phyloP scores from a whole-genome alignment of 2,797 vertebrate genomes.

The Pelochelys cantorii region DNA sequence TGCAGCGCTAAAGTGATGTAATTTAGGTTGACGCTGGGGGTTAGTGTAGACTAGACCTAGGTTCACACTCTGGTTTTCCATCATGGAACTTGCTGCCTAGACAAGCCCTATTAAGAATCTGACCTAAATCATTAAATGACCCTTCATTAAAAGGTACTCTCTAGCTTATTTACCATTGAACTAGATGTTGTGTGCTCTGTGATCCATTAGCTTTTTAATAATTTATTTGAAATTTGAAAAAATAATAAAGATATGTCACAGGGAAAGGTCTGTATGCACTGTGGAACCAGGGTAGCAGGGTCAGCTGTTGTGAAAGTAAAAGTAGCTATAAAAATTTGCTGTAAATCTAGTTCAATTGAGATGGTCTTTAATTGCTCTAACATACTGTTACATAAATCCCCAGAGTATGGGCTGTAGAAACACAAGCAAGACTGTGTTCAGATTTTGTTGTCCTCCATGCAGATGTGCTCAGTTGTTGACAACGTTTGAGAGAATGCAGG shows the following conservation, averaged over 20 bases:
- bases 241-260: accelerated
- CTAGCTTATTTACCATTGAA: background rate
- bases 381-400: background rate
- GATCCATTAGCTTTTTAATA: background rate
- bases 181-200: accelerated
- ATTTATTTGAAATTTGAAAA: background rate
- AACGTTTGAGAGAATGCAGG: slow-evolving; percentile 66
- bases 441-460: slow-evolving; percentile 62
- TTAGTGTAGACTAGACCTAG: no score
- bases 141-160: background rate
- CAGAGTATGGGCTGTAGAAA: slow-evolving; percentile 30
- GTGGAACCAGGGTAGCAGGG: accelerated
- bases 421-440: slow-evolving; percentile 25
- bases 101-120: background rate
- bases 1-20: no score
- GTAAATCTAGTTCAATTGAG: background rate
- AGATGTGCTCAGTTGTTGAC: slow-evolving; percentile 73
- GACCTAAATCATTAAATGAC: background rate
- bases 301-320: background rate
- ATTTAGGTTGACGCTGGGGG: no score
- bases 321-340: background rate
- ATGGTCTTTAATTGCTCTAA: background rate
- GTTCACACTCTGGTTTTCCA: background rate
- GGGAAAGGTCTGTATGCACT: accelerated
- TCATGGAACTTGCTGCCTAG: background rate